phyloP scores from a whole-genome alignment of 1,140 invertebrate genomes.

The Panulirus ornatus region DNA sequence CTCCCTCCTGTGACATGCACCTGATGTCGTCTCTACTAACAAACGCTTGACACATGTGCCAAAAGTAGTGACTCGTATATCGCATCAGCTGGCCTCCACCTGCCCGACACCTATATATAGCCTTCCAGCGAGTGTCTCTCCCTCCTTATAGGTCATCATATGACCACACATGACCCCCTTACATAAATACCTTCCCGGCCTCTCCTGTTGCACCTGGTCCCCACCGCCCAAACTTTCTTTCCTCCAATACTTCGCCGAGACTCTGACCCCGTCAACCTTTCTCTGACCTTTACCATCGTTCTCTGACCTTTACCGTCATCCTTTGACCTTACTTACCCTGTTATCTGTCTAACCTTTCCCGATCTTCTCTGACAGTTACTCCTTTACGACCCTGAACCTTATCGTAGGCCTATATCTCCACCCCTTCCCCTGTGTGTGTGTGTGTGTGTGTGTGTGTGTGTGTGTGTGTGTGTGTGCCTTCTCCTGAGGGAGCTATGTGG shows the following conservation, averaged over 20 bases:
- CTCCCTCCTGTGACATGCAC: background rate
- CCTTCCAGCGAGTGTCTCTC: background rate
- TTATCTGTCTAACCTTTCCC: background rate
- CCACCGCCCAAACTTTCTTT: background rate
- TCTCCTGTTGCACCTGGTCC: background rate
- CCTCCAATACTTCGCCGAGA: background rate
- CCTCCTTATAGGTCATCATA: background rate
- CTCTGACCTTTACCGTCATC: background rate
- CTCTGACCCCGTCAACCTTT: too few relatives aligned
- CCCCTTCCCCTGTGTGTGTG: background rate
- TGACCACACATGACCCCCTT: background rate
- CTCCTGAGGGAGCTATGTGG: background rate
- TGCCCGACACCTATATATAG: too few relatives aligned
- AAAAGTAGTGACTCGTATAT: too few relatives aligned
- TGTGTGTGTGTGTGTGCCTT: too few relatives aligned
- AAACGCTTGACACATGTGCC: too few relatives aligned
- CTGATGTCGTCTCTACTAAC: too few relatives aligned
- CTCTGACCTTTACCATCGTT: background rate
- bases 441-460: slow-evolving; percentile 22
- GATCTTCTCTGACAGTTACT: background rate
- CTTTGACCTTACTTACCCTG: background rate
- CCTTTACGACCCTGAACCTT: background rate
- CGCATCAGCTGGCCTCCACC: too few relatives aligned
- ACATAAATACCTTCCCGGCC: background rate
- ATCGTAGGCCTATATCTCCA: too few relatives aligned